Evolutionary conservation across 2,888 invertebrate species (phyloP).

Genomic region (Orchesella flavescens): DNA sequence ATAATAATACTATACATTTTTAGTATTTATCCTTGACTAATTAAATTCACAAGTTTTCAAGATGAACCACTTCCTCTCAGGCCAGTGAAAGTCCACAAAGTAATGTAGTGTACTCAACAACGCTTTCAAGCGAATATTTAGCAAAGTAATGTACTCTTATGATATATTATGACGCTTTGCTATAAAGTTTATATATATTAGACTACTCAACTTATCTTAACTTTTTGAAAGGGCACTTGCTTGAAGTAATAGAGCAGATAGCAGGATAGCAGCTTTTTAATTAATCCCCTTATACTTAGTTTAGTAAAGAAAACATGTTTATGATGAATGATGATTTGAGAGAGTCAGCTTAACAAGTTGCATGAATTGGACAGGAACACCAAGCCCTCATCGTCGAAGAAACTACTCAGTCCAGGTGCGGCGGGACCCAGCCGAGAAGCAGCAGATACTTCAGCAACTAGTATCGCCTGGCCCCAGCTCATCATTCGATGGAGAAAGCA

Average conservation of each 20-base stretch:
- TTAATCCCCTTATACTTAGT: neutral
- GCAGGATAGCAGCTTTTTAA: neutral
- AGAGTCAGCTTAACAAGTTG: neutral
- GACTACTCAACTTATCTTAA: no score
- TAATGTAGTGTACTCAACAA: no score
- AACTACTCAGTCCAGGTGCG: constrained; percentile 82
- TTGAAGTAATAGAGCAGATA: neutral
- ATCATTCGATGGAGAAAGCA: constrained; percentile 75
- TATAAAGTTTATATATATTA: no score
- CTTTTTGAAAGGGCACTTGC: neutral
- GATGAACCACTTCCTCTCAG: neutral
- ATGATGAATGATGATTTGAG: neutral
- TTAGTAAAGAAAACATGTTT: neutral
- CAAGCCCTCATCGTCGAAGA: constrained; percentile 85
- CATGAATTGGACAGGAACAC: constrained; percentile 78
- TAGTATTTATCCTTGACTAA: no score
- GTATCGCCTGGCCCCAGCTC: constrained; percentile 74
- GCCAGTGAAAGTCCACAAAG: neutral
- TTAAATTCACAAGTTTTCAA: no score
- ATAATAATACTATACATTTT: no score
- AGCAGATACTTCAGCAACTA: constrained; percentile 85
- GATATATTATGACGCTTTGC: no score
- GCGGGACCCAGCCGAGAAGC: constrained; percentile 79
- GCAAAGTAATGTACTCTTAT: no score
- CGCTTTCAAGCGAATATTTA: no score